Base-by-base conservation (phyloP, 2,888 invertebrate genomes). In the Theretra japonica region DNA sequence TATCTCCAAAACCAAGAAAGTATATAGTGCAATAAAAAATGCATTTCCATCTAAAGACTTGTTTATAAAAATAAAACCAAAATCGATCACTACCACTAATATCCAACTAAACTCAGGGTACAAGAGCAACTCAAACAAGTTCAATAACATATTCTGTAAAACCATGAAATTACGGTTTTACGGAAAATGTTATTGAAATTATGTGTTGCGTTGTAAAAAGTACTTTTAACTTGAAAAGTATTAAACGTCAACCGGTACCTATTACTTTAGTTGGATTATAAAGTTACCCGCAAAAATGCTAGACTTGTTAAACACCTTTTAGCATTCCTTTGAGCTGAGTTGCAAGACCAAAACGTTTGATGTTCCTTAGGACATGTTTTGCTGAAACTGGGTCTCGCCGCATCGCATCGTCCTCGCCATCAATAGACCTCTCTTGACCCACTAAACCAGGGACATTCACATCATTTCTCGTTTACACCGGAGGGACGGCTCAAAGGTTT, bases 351-450 rank as follows among this genome's bases (percentile, higher is more conserved):
- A 60, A 60, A 23, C 69, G 68, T 68, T 65, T 71, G 60, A 69
- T 30, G 60, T 72, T 72, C 59, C 80, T 81, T 84, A 82, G 82
- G 80, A 83, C 77, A 80, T 79, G 80, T 79, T 77, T 75, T 75
- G 65, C 75, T 75, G 77, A 84, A 88, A 85, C 84, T 85, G 80
- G 85, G 80, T 76, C 83, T 84, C 77, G 75, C 74, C 79, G 78
- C 76, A 78, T 80, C 77, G 75, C 82, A 80, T 81, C 80, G 80
- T 87, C 84, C 83, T 86, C 84, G 78, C 78, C 85, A 82, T 91
- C 90, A 88, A 90, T 89, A 87, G 88, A 80, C 82, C 79, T 74
- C 85, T 83, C 90, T 89, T 89, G 90, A 91, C 90, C 90, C 80
- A 89, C 80, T 90, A 86, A 88, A 86, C 88, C 82, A 84, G 82